These are phyloP conservation scores for Dipodomys spectabilis DNA, from an alignment of 2,113 vertebrate species.

Conservation along the genomic window DNA sequence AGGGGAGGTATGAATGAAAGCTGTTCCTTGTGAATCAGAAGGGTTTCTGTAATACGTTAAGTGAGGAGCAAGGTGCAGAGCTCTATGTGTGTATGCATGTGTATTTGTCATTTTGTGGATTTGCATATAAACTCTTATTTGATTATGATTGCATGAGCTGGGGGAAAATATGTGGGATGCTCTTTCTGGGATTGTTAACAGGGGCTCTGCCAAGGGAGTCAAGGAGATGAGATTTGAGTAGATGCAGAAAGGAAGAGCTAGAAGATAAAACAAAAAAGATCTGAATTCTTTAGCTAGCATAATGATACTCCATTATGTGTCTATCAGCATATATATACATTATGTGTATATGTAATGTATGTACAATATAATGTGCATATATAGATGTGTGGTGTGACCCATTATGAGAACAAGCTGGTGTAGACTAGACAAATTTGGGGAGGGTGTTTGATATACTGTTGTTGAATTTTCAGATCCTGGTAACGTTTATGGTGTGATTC, in stretches of 20 bases:
- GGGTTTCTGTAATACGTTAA: neutral
- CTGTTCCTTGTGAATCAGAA: neutral
- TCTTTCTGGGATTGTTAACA: neutral
- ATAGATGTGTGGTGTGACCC: neutral
- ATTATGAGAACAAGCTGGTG: neutral
- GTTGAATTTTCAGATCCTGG: slow-evolving; percentile 31
- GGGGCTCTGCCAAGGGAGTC: neutral
- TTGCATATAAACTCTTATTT: neutral
- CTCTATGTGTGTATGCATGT: neutral
- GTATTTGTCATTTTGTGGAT: neutral
- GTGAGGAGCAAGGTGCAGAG: neutral
- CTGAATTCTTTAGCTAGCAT: neutral
- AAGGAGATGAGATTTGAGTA: neutral
- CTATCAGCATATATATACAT: neutral
- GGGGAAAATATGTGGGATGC: neutral
- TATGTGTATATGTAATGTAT: neutral
- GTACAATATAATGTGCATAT: neutral
- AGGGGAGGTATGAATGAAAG: neutral
- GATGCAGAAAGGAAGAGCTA: neutral
- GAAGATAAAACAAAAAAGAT: neutral
- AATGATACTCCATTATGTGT: neutral
- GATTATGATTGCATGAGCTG: slow-evolving; percentile 6
- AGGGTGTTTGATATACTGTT: neutral
- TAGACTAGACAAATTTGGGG: slow-evolving; percentile 17
- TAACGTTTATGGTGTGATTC: neutral